Evolutionary conservation across 2,113 vertebrate genomes (phyloP).

Genomic region (Hymenochirus boettgeri): DNA sequence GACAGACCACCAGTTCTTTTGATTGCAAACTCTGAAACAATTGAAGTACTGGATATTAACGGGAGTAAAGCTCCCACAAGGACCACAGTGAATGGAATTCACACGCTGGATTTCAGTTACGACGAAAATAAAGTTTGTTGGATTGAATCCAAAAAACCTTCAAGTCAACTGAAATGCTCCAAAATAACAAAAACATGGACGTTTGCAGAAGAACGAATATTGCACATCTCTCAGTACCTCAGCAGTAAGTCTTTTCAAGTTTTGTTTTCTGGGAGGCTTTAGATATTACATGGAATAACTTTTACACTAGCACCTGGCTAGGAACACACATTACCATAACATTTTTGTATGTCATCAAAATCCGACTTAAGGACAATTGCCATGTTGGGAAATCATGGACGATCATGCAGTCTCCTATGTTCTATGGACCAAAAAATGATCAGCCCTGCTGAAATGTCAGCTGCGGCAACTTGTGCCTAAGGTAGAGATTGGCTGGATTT

Average conservation of each 20-base stretch:
- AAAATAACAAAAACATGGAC: slow-evolving; percentile 66
- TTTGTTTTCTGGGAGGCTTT: no score
- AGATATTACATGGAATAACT: no score
- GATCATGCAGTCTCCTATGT: no score
- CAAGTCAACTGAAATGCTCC: slow-evolving; percentile 77
- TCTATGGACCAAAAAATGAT: no score
- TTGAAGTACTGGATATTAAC: slow-evolving; percentile 75
- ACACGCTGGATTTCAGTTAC: slow-evolving; percentile 79
- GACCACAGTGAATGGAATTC: slow-evolving; percentile 65
- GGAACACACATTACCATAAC: no score
- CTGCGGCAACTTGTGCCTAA: no score
- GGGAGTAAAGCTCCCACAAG: slow-evolving; percentile 70
- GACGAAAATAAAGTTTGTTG: slow-evolving; percentile 81
- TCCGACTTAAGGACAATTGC: no score
- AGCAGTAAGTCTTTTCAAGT: slow-evolving; percentile 70
- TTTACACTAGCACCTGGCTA: no score
- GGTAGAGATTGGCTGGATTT: no score
- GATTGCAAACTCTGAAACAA: slow-evolving; percentile 70
- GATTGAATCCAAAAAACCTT: slow-evolving; percentile 75
- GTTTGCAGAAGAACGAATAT: slow-evolving; percentile 69
- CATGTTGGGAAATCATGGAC: no score
- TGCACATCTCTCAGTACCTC: slow-evolving; percentile 73
- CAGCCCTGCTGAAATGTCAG: no score
- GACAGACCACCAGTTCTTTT: slow-evolving; percentile 80
- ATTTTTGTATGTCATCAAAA: no score